Conservation (phyloP, 2,113 vertebrate genomes). For the Ursus arctos region DNA sequence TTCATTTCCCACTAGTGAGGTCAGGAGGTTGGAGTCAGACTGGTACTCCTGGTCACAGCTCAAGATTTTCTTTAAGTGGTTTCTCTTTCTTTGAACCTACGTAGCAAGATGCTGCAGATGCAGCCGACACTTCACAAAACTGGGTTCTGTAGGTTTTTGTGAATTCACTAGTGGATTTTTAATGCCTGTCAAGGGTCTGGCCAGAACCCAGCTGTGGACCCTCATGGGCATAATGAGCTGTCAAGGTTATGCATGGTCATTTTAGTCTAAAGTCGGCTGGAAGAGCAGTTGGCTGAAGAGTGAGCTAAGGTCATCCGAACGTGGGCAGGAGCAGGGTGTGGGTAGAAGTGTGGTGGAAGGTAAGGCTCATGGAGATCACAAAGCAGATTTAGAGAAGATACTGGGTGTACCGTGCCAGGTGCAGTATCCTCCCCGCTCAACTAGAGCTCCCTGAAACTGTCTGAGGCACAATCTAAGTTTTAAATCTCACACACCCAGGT, state of each 20-base stretch:
- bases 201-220: background rate
- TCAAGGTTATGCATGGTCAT: background rate
- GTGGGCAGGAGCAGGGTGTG: background rate
- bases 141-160: slow-evolving; percentile 1
- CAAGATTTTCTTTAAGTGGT: background rate
- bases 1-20: background rate
- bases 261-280: background rate
- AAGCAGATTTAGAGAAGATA: background rate
- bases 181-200: background rate
- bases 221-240: background rate
- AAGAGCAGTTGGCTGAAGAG: background rate
- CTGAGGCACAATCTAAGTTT: background rate
- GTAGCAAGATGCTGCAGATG: background rate
- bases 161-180: background rate
- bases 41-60: background rate
- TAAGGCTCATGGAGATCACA: background rate
- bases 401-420: background rate
- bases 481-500: background rate
- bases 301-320: background rate
- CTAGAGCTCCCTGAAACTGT: background rate
- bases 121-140: background rate
- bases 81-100: background rate
- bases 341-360: background rate
- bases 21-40: background rate
- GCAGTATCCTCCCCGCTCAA: background rate